Base-by-base conservation (phyloP, 2,888 invertebrate species). In the Drosophila ochracea region DNA sequence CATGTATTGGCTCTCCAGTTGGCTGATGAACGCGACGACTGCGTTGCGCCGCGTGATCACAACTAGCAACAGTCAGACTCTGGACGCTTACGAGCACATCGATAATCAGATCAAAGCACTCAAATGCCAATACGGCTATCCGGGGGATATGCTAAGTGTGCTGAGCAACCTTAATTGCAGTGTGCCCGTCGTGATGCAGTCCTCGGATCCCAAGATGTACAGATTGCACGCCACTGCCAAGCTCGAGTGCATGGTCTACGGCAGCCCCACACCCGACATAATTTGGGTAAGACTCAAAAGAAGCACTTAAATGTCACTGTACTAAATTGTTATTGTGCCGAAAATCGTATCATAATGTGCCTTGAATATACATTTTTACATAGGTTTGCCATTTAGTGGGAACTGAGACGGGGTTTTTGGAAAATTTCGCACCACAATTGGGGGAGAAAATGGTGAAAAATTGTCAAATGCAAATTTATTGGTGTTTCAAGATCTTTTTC, bases 251-350 rank as follows among this genome's bases (percentile, higher is more conserved):
- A 95, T 95, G 73, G 96, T 96, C 91, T 94, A 94, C 37, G 97
- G 97, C 1, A 96, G 96, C 91, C 97, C 97, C 0, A 93, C 94
- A 49, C 97, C 97, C 3, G 96, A 97, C 55, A 95, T 98, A 61
- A 96, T 97, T 16, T 98, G 98, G 98, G 95, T 92, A 70, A 67
- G 74, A 50, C 50, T 16, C 21, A 58, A 25, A 35, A 10, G 16
- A 19, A 54, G 11, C 4, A 37, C 10, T 19, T 6, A 4, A 33
- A 5, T n/a, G 28, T n/a, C n/a, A 16, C 52, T 31, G 4, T 25
- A 25, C 25, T 30, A 11, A 54, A n/a, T 33, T 53, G 16, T 21
- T 53, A 53, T 53, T 53, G 33, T 33, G 16, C 4, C 53, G 16
- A n/a, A 16, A 33, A 10, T 54, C 33, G 10, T 16, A 33, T 33